Evolutionary conservation across 2,113 vertebrate genomes (phyloP).

Genomic region (Pedetes capensis): DNA sequence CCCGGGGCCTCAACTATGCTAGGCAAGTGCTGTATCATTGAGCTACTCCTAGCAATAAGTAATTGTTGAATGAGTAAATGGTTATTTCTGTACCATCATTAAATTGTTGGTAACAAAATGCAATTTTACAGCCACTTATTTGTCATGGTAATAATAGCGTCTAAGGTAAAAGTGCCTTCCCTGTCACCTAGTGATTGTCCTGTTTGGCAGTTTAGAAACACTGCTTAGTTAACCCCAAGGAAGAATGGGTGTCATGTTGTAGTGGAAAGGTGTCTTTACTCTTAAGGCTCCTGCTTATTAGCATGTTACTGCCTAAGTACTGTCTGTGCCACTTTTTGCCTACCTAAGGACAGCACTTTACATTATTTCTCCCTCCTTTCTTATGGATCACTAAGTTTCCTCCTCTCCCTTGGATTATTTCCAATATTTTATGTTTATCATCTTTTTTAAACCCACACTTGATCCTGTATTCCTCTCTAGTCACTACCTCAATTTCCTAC

Average conservation of each 20-base stretch:
- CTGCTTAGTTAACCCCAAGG: background rate
- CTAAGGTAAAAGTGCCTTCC: background rate
- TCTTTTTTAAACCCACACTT: background rate
- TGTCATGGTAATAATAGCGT: background rate
- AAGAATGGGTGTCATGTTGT: background rate
- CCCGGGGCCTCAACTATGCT: background rate
- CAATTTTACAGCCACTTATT: background rate
- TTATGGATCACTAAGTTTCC: background rate
- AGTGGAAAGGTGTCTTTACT: background rate
- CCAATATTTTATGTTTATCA: background rate
- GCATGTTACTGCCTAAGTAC: background rate
- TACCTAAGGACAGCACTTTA: background rate
- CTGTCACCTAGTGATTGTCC: background rate
- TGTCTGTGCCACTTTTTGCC: background rate
- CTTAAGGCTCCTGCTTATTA: background rate
- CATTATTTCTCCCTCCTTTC: background rate
- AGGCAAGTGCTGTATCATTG: background rate
- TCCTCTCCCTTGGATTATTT: background rate
- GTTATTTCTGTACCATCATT: background rate
- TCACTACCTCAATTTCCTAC: background rate
- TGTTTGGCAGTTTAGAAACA: background rate
- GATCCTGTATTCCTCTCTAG: background rate
- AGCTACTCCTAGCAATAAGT: background rate
- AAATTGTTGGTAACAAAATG: conserved; percentile 33
- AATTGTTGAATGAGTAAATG: background rate